Conservation (phyloP, 2,888 invertebrate species). For the Drosophila peninsularis region DNA sequence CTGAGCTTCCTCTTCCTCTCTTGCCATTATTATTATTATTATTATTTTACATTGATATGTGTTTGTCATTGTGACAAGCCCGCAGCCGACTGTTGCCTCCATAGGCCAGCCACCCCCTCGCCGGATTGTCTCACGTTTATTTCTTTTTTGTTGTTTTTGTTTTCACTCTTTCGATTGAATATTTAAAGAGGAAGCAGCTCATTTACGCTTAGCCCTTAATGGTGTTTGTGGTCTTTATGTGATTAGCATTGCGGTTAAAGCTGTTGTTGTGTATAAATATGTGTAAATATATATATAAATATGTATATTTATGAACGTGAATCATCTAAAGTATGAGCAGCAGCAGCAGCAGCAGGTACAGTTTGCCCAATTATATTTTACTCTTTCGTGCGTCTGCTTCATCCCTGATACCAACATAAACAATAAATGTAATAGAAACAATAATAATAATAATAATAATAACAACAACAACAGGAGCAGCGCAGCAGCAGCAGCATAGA, state of each 20-base stretch:
- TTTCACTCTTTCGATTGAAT: slow-evolving; percentile 24
- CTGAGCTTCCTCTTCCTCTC: neutral
- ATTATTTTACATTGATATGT: slow-evolving; percentile 13
- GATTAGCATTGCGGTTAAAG: slow-evolving; percentile 48
- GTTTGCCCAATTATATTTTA: slow-evolving; percentile 48
- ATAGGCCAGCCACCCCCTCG: neutral
- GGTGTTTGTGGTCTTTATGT: slow-evolving; percentile 14
- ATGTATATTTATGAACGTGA: slow-evolving; percentile 12
- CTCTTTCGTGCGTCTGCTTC: slow-evolving; percentile 14
- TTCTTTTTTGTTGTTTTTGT: neutral
- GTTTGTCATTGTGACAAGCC: slow-evolving; percentile 28
- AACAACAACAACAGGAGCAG: neutral
- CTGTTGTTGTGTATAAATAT: slow-evolving; percentile 8
- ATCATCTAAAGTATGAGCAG: slow-evolving; percentile 41
- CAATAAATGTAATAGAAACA: slow-evolving; percentile 22
- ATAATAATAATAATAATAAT: slow-evolving; percentile 2
- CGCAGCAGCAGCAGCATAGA: slow-evolving; percentile 18
- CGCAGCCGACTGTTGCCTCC: neutral
- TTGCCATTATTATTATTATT: slow-evolving; percentile 3
- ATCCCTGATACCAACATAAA: slow-evolving; percentile 22
- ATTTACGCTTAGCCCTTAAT: slow-evolving; percentile 48
- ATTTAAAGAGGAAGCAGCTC: slow-evolving; percentile 73
- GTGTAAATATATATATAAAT: neutral
- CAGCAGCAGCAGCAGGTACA: slow-evolving; percentile 44
- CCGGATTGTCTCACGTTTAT: slow-evolving; percentile 12